These are phyloP conservation scores for Cheirogaleus medius DNA, from an alignment of 2,113 vertebrate species.

Conservation along the genomic window DNA sequence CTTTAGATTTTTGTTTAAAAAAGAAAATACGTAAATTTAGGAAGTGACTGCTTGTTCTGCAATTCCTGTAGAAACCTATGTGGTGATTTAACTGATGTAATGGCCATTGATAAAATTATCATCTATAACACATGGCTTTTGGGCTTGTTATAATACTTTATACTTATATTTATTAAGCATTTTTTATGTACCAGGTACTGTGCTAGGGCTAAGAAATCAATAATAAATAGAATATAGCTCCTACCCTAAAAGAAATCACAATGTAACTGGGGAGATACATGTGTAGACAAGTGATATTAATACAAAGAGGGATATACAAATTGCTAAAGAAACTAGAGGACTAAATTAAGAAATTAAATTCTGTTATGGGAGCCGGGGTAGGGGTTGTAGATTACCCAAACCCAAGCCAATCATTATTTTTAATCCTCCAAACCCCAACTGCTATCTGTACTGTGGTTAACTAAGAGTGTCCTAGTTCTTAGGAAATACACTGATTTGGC, in stretches of 20 bases:
- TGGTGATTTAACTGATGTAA: not conserved
- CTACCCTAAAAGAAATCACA: not conserved
- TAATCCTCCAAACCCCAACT: not conserved
- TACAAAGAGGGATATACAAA: not conserved
- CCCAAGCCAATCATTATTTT: too few species aligned
- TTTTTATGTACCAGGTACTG: not conserved
- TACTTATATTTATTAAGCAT: not conserved
- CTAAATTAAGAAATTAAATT: not conserved
- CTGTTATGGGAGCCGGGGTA: not conserved
- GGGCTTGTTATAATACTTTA: not conserved
- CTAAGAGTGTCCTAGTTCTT: too few species aligned
- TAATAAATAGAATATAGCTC: not conserved
- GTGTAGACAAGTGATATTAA: not conserved
- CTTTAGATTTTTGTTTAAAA: not conserved
- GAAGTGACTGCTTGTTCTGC: not conserved
- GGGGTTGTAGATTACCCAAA: not conserved
- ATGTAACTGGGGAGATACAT: not conserved
- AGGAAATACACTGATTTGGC: too few species aligned
- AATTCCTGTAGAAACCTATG: not conserved
- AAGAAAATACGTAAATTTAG: not conserved
- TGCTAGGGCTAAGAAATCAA: not conserved
- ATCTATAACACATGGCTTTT: not conserved
- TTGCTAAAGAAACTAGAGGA: not conserved
- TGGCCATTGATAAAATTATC: not conserved
- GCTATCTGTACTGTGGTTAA: too few species aligned